These are phyloP conservation scores for Pholis gunnellus DNA, from an alignment of 2,113 vertebrate genomes.

Conservation along the genomic window DNA sequence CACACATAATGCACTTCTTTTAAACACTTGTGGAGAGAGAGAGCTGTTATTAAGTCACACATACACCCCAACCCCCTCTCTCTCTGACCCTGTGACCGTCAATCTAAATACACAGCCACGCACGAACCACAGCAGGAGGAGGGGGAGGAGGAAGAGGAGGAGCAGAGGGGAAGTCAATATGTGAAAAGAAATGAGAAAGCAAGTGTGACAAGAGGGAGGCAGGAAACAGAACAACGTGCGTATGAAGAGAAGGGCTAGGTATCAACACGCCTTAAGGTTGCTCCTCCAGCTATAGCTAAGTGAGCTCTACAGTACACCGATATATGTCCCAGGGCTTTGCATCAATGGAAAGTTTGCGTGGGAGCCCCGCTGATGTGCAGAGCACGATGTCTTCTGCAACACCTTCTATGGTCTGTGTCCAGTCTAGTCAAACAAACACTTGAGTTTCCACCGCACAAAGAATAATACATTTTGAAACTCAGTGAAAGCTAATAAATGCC, in stretches of 20 bases:
- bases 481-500: conserved; percentile 58
- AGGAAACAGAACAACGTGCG: conserved; percentile 8
- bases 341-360: conserved; percentile 57
- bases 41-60: conserved; percentile 48
- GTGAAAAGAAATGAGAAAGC: conserved; percentile 51
- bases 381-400: conserved; percentile 49
- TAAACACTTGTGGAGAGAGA: conserved; percentile 3
- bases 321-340: conserved; percentile 52
- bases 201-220: conserved; percentile 28
- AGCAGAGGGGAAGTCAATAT: conserved; percentile 10
- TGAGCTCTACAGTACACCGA: conserved; percentile 16
- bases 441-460: conserved; percentile 21
- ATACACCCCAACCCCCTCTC: conserved; percentile 22
- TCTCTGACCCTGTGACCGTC: conserved; percentile 65
- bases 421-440: conserved; percentile 46
- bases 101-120: conserved; percentile 56
- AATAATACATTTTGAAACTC: conserved; percentile 38
- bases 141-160: background rate
- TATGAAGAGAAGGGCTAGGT: conserved; percentile 8
- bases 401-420: conserved; percentile 58
- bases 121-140: conserved; percentile 37
- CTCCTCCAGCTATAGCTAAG: conserved; percentile 20
- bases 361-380: conserved; percentile 14
- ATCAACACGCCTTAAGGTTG: conserved; percentile 44
- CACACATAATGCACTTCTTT: background rate